Percentiles rank a stretch among this genome's conserved stretches.
These are phyloP conservation scores for Geotrupes spiniger DNA, from an alignment of 2,888 invertebrate species.

Conservation along the genomic window DNA sequence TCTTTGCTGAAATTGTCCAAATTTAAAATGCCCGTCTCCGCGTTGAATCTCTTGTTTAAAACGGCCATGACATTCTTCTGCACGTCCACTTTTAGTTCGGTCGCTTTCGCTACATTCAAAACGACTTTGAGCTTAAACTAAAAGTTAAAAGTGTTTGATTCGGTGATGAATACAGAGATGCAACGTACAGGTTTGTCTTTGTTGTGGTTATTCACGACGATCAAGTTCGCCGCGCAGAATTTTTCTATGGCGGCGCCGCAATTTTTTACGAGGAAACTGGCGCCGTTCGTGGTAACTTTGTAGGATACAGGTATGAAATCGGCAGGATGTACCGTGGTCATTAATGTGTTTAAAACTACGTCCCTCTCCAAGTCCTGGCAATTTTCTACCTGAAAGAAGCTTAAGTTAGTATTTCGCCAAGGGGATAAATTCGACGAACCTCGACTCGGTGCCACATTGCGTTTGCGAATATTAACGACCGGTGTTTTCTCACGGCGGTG, in stretches of 20 bases:
- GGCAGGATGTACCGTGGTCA: conserved; percentile 50
- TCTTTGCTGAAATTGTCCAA: conserved; percentile 52
- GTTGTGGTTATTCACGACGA: conserved; percentile 39
- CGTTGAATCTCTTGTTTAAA: conserved; percentile 45
- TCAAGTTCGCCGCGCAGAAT: conserved; percentile 50
- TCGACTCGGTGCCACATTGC: conserved; percentile 27
- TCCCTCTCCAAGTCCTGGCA: conserved; percentile 45
- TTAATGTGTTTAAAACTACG: conserved; percentile 47
- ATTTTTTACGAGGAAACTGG: conserved; percentile 52
- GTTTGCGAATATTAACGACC: conserved; percentile 5
- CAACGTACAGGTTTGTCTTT: conserved; percentile 34
- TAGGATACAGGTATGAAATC: conserved; percentile 54
- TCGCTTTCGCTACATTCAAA: conserved; percentile 49
- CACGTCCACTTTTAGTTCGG: conserved; percentile 51
- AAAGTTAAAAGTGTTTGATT: conserved; percentile 17
- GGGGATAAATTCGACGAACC: conserved; percentile 14
- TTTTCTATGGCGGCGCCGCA: conserved; percentile 53
- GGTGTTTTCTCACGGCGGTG: conserved; percentile 12
- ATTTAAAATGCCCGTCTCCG: conserved; percentile 41
- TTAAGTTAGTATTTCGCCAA: background rate
- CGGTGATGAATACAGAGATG: too few species aligned
- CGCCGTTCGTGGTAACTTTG: conserved; percentile 40
- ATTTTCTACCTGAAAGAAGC: conserved; percentile 36
- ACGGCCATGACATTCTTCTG: conserved; percentile 48
- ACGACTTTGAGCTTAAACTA: conserved; percentile 46